Conservation (phyloP, 2,888 invertebrate species). For the Molanna angustata region DNA sequence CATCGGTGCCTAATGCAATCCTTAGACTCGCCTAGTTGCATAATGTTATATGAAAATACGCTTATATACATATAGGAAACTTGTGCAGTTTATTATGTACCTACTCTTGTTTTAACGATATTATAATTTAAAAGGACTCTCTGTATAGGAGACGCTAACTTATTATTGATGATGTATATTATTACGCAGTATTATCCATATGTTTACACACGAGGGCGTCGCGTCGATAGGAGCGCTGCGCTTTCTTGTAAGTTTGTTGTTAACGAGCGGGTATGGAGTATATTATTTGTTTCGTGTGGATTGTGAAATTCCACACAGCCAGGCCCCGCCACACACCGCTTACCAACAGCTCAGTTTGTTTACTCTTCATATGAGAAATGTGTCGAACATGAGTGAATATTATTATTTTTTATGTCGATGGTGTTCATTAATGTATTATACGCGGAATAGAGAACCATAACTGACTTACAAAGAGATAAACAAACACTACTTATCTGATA, state of each 20-base stretch:
- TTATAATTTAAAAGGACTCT: constrained; percentile 14
- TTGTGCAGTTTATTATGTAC: constrained; percentile 22
- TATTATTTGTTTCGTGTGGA: constrained; percentile 14
- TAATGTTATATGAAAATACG: constrained; percentile 23
- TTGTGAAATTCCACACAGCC: constrained; percentile 26
- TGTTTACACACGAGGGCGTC: too few relatives aligned
- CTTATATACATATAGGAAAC: constrained; percentile 23
- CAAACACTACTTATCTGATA: too few relatives aligned
- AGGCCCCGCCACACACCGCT: not conserved
- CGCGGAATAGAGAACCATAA: too few relatives aligned
- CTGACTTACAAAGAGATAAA: too few relatives aligned
- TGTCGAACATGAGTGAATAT: constrained; percentile 13
- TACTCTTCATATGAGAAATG: constrained; percentile 18
- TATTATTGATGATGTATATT: constrained; percentile 31
- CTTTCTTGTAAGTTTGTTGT: too few relatives aligned
- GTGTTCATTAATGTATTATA: constrained; percentile 8
- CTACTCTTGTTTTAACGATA: constrained; percentile 19
- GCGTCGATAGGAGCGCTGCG: too few relatives aligned
- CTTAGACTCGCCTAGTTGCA: constrained; percentile 7
- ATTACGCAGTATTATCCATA: constrained; percentile 24
- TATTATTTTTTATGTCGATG: constrained; percentile 10
- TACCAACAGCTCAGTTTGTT: constrained; percentile 2
- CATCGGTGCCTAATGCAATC: too few relatives aligned
- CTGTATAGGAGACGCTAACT: constrained; percentile 17
- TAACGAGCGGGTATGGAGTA: constrained; percentile 6